Evolutionary conservation across 1,140 invertebrate species (phyloP).

Genomic region (Planococcus citri): DNA sequence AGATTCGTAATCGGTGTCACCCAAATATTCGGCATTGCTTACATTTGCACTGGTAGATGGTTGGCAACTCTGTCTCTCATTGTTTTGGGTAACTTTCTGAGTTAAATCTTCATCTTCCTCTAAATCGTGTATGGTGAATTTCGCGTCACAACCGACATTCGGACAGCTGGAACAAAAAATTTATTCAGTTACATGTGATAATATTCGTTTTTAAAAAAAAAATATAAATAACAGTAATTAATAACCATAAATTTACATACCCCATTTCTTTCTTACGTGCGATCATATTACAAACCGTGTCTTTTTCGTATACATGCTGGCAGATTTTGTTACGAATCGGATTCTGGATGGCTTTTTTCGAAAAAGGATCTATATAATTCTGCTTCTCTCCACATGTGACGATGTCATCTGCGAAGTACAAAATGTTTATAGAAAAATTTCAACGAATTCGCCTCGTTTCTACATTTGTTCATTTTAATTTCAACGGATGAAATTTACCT

Average conservation of each 20-base stretch:
- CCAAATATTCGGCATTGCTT: too few species aligned
- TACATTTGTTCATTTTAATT: too few species aligned
- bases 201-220: background rate
- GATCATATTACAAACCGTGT: background rate
- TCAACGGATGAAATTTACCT: background rate
- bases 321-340: background rate
- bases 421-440: background rate
- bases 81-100: background rate
- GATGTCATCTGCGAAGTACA: background rate
- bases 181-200: background rate
- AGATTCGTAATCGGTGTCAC: too few species aligned
- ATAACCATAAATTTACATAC: background rate
- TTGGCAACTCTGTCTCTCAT: background rate
- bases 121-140: background rate
- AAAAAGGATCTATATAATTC: background rate
- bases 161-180: background rate
- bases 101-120: background rate
- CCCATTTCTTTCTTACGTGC: background rate
- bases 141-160: background rate
- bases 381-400: background rate
- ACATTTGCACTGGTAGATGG: too few species aligned
- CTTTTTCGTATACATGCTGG: background rate
- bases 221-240: too few species aligned
- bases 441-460: too few species aligned
- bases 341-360: background rate